Base-by-base conservation (phyloP, 2,797 vertebrate genomes). In the Manis pentadactyla region DNA sequence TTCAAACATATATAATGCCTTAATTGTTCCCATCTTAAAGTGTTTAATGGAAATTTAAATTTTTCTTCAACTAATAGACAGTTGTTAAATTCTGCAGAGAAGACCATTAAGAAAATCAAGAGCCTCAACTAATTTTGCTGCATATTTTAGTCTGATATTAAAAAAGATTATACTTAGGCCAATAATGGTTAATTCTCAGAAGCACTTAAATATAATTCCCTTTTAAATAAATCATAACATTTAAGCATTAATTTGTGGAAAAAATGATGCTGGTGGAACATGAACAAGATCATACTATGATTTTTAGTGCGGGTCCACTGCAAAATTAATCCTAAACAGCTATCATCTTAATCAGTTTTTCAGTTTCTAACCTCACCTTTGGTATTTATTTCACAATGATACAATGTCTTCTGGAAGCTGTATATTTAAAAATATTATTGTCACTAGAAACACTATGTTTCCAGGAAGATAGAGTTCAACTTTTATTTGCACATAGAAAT, bases 101-200 rank as follows among this genome's bases (percentile, higher is more conserved):
- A 73, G 29, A 90, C 13, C 31, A 87, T 83, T 96, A 96, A 87
- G 71, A n/a, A 97, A 97, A 96, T 83, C 15, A 93, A 69, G 51
- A 89, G 77, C 34, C 27, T 91, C 25, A 68, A 87, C 7, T 73
- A 69, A 73, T 93, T 96, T 93, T 68, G 29, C 23, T 84, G 42
- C 27, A 82, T 79, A 83, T 90, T 95, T 95, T 95, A 94, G 96
- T 78, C 74, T 71, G 19, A 55, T 59, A 29, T 73, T 93, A 87
- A 96, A 85, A 15, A 81, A 29, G 63, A 81, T 71, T 93, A 69
- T 29, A 86, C 2, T 55, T 78, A 78, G 73, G 42, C 29, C 5
- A 82, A 19, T 27, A 90, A 90, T 37, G 74, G 59, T 95, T 64
- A 79, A 73, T 63, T 97, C 29, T 90, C 57, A 87, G 46, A 7